Base-by-base conservation (phyloP, 2,797 vertebrate species). In the Danio aesculapii region DNA sequence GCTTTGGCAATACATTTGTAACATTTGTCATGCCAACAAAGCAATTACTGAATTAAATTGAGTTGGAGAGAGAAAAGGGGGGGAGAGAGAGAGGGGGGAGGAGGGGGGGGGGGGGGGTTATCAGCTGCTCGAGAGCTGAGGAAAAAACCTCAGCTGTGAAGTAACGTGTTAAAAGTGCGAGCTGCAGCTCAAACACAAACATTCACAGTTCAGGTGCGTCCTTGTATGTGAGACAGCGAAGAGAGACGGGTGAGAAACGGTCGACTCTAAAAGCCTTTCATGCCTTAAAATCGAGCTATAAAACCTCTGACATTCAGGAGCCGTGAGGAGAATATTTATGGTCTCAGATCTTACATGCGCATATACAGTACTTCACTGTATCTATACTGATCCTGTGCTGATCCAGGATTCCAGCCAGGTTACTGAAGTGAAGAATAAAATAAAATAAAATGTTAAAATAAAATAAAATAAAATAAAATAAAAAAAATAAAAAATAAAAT, bases 151-250 rank as follows among this genome's bases (percentile, higher is more conserved):
- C 43, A 63, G 50, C 64, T 43, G 63, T 53, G 77, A 61, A 30
- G 39, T 68, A 59, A 81, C 9, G 55, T 76, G 71, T 75, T 55
- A 75, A 83, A 78, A 11, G 57, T 49, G 74, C 8, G 63, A 75
- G 53, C 64, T 71, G 81, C 71, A 78, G 68, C 75, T 64, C 64
- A 6, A 72, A 63, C 49, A 19, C 55, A 72, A 52, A 19, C 39
- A 30, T 43, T 62, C 75, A 61, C 50, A 69, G 63, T 46, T 71
- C 57, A 79, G 64, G 43, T 11, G 12, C 10, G 13, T 52, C 43
- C 11, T n/a, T 21, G 19, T 50, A 1, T 13, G 63, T 6, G 68
- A 17, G 75, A 67, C 21, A 41, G 61, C 0, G 46, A 12, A 62
- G 55, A 73, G 12, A 68, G 17, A 47, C 57, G 30, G 21, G 59